These are phyloP conservation scores for Hirtodrosophila cameraria DNA, from an alignment of 2,888 invertebrate species.

Conservation along the genomic window DNA sequence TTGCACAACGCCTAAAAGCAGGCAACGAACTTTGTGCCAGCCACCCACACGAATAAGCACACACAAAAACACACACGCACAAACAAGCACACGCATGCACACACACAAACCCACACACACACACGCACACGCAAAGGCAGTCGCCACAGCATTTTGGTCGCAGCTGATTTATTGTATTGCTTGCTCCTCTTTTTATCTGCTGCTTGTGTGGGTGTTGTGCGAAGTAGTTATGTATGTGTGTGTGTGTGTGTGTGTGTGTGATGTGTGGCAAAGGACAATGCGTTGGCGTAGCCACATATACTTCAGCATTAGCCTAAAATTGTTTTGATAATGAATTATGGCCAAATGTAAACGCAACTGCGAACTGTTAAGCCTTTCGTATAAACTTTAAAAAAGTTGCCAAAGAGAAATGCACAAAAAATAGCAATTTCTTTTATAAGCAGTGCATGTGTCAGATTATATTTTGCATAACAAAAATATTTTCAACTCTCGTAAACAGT, in stretches of 20 bases:
- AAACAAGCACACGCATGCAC: background rate
- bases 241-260: background rate
- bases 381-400: too few species aligned
- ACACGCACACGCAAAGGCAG: background rate
- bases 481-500: too few species aligned
- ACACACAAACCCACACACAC: background rate
- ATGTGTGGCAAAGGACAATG: constrained; percentile 2
- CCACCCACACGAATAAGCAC: background rate
- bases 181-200: constrained; percentile 32
- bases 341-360: background rate
- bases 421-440: too few species aligned
- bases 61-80: background rate
- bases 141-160: background rate
- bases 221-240: constrained; percentile 3
- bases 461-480: too few species aligned
- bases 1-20: constrained; percentile 50
- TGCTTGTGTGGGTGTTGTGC: constrained; percentile 5
- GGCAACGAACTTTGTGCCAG: constrained; percentile 57
- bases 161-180: constrained; percentile 35
- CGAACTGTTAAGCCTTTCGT: background rate
- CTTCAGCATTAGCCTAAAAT: constrained; percentile 15
- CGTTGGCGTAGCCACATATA: constrained; percentile 25
- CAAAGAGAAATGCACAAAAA: too few species aligned
- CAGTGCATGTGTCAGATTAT: too few species aligned
- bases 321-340: constrained; percentile 17